Percentiles rank a stretch among this genome's conserved stretches.
Conservation (phyloP, 2,113 vertebrate genomes). For the Alethe castanea region DNA sequence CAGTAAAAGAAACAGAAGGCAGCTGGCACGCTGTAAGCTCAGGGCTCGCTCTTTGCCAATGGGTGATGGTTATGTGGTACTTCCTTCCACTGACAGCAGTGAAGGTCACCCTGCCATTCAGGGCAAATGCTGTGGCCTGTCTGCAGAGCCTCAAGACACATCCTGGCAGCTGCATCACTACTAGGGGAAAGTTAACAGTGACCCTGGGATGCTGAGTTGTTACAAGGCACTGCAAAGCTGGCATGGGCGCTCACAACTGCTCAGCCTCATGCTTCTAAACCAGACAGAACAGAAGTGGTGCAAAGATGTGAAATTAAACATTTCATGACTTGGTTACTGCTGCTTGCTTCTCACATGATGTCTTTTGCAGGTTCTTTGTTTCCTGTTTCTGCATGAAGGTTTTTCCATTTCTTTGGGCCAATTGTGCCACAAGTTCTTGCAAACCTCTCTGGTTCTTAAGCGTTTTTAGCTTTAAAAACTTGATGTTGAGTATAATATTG, state of each 20-base stretch:
- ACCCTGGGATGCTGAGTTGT: neutral
- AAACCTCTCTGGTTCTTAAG: neutral
- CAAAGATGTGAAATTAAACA: neutral
- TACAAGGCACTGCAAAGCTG: neutral
- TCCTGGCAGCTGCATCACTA: neutral
- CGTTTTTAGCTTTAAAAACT: neutral
- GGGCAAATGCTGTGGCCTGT: neutral
- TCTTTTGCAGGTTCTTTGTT: neutral
- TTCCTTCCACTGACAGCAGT: neutral
- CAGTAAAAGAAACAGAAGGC: neutral
- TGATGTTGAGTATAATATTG: neutral
- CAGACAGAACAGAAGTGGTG: neutral
- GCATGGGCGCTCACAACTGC: neutral
- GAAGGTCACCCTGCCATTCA: rapidly evolving
- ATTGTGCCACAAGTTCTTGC: neutral
- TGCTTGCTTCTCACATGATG: neutral
- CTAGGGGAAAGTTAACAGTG: too few species aligned
- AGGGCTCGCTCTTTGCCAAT: rapidly evolving
- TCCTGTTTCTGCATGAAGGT: neutral
- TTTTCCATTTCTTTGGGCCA: neutral
- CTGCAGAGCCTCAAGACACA: neutral
- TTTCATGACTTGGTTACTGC: neutral
- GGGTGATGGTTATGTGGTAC: rapidly evolving
- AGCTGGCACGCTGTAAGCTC: rapidly evolving
- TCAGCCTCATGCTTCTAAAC: neutral